Conservation (phyloP, 2,113 vertebrate species). For the Sterrhoptilus dennistouni region DNA sequence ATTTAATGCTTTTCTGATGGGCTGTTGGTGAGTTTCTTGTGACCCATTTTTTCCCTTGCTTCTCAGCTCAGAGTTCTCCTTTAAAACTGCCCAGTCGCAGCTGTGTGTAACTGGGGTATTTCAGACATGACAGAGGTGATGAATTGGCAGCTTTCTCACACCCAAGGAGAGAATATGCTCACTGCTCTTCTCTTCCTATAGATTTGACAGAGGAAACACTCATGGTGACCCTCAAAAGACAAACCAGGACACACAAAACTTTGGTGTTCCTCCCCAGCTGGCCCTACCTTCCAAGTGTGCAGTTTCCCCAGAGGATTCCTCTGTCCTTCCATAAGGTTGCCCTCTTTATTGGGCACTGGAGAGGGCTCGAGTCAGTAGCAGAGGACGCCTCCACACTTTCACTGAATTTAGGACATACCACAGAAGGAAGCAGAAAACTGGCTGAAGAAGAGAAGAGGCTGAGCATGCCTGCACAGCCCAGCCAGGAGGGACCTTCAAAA, state of each 20-base stretch:
- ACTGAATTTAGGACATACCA: background rate
- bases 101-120: background rate
- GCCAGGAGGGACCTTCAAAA: background rate
- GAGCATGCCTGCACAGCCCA: background rate
- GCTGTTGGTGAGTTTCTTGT: background rate
- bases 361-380: background rate
- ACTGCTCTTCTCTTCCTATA: background rate
- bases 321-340: background rate
- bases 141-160: background rate
- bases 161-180: background rate
- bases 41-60: background rate
- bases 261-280: background rate
- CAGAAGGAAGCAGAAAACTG: background rate
- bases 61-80: background rate
- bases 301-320: background rate
- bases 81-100: background rate
- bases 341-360: accelerated
- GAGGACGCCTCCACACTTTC: background rate
- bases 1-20: background rate
- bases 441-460: background rate
- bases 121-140: background rate
- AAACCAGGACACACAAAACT: background rate
- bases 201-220: background rate
- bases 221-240: background rate
- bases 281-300: background rate